Evolutionary conservation across 2,797 vertebrate genomes (phyloP).

Genomic region (Gephyroberyx darwinii): DNA sequence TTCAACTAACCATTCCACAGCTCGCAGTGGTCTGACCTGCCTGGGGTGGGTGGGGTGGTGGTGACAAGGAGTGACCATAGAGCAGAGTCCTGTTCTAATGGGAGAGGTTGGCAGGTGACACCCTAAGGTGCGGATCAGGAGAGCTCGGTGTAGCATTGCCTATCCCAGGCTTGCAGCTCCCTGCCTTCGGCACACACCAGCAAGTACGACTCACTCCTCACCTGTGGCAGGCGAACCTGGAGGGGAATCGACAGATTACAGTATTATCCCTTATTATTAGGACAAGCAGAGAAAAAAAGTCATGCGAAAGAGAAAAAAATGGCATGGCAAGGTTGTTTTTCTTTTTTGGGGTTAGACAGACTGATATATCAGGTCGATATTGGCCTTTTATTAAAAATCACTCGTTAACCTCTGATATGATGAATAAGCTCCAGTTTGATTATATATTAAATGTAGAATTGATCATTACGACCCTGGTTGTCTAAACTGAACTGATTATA

Average conservation of each 20-base stretch:
- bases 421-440: no score
- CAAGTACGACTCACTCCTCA: conserved; percentile 77
- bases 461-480: no score
- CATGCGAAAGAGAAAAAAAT: not conserved
- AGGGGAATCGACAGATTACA: conserved; percentile 7
- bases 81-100: conserved; percentile 1
- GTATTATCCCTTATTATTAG: no score
- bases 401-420: no score
- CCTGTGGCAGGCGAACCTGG: conserved; percentile 71
- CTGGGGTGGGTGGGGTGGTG: not conserved
- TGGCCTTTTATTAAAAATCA: no score
- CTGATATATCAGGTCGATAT: no score
- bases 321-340: no score
- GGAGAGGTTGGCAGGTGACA: conserved; percentile 7
- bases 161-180: conserved; percentile 65
- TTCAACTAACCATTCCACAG: not conserved
- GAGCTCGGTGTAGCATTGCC: conserved; percentile 58
- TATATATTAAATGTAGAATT: no score
- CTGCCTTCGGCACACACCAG: conserved; percentile 71
- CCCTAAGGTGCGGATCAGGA: conserved; percentile 50
- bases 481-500: no score
- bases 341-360: no score
- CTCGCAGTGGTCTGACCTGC: not conserved
- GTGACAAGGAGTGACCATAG: not conserved
- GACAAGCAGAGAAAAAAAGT: not conserved